Evolutionary conservation across 1,140 invertebrate genomes (phyloP), one percentile per base, ranked within the genome.

Genomic region (Thalassaphorura encarpata): DNA sequence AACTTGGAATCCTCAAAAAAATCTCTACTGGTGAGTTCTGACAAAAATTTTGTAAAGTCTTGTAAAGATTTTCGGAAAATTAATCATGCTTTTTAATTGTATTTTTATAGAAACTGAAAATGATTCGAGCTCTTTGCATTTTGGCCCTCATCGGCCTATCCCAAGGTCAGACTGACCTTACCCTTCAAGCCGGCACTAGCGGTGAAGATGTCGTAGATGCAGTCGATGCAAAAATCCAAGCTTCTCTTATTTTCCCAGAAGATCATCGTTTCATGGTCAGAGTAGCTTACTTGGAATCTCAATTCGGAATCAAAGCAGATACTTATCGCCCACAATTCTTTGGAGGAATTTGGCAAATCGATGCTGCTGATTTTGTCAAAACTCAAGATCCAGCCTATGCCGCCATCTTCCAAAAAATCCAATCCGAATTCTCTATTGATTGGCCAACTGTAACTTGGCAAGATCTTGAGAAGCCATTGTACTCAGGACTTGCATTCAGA

Each of bases 161-260:
- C 41, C 21, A 13, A 42, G 41, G 8, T 42, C 13, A 19, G 8
- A 42, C 19, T 13, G 58, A 60, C 39, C 8, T 18, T 3, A 60
- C 58, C n/a, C 42, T 27, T 13, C 27, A 11, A 11, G 4, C 45
- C 15, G 24, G 45, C 2, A 27, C 33, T 2, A 55, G 2, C 2
- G 58, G 58, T n/a, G 16, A 19, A 19, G 48, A 56, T 16, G 48
- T 60, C 2, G 48, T 54, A 5, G 54, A 60, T 19, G 54, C 58
- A 2, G 58, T 60, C 2, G 36, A 56, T 29, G 48, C n/a, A 6
- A 21, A 31, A 26, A 52, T 60, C 47, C 2, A 16, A 1, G 3
- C 28, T 1, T 36, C 48, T 1, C 3, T 28, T n/a, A 50, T 60
- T 6, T 60, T 60, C 18, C 76, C 76, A 5, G 53, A 56, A 4